These are phyloP conservation scores for Ondatra zibethicus DNA, from an alignment of 2,113 vertebrate genomes.

Conservation along the genomic window DNA sequence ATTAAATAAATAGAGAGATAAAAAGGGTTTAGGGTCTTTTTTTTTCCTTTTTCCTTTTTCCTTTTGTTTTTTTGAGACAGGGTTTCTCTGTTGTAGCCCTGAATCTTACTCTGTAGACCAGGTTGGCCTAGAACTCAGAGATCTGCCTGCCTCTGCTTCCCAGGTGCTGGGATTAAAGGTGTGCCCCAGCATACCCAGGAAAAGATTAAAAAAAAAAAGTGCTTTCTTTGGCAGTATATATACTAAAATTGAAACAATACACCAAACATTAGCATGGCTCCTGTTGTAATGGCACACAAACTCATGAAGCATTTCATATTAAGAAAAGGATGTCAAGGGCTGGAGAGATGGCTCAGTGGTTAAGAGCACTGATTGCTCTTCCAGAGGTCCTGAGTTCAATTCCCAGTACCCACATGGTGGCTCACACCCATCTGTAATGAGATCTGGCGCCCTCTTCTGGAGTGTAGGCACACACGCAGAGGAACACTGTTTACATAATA, in stretches of 20 bases:
- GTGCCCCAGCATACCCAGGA: neutral
- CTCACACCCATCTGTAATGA: too few relatives aligned
- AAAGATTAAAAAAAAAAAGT: neutral
- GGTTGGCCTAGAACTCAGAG: neutral
- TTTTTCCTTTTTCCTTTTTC: rapidly evolving
- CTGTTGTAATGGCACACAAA: neutral
- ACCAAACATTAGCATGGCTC: neutral
- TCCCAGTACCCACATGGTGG: too few relatives aligned
- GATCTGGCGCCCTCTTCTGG: too few relatives aligned
- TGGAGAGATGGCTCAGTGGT: too few relatives aligned
- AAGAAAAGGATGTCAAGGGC: neutral
- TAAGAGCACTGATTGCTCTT: too few relatives aligned
- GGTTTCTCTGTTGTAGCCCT: neutral
- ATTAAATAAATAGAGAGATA: neutral
- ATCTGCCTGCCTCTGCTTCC: neutral
- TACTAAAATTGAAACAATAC: neutral
- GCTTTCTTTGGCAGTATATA: neutral
- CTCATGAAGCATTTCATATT: neutral
- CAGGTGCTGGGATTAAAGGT: neutral
- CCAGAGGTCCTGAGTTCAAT: too few relatives aligned
- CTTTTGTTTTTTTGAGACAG: neutral
- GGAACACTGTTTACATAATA: too few relatives aligned
- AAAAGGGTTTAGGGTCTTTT: neutral
- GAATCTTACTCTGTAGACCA: neutral
- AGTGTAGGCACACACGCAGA: too few relatives aligned